Evolutionary conservation across 1,140 invertebrate genomes (phyloP), one percentile per base, ranked within the genome.

Genomic region (Aleiodes sp.): DNA sequence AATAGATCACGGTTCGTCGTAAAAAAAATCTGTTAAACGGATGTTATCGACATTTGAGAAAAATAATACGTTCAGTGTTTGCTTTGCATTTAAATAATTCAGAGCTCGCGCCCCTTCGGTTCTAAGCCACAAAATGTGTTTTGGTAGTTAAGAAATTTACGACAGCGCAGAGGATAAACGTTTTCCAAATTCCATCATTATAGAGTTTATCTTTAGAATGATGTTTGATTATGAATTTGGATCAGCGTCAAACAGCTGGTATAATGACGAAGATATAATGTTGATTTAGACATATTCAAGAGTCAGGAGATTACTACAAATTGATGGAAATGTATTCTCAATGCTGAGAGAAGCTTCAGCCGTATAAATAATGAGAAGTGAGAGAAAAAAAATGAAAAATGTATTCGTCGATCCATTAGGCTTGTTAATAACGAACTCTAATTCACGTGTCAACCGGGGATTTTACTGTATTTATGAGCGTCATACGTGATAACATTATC

Each of bases 101-200:
- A 14, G 14, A 8, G 19, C 14, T 16, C 9, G 9, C n/a, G 31
- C 29, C 21, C 29, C 33, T 21, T 37, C 57, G 12, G n/a, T 10
- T 31, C 29, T 19, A 31, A 19, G 24, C 63, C 41, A 33, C 39
- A 10, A 65, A 43, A 65, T 46, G 24, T 57, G 65, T 66, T 59
- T 57, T 57, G 21, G 52, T 66, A 66, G 57, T 66, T 16, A 66
- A 66, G 6, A 24, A 56, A 35, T 66, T 66, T 56, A 66, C 33
- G 19, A 31, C 65, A 65, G 39, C 31, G 16, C 24, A 24, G 10
- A 29, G 28, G 29, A 66, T 52, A 21, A 56, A 37, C 52, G 52
- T 2, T 19, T 29, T n/a, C 33, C n/a, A 56, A 59, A 66, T 43
- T 57, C 31, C 24, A 24, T 31, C 12, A 59, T 56, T 52, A 57